These are phyloP conservation scores for Rhinogobio ventralis DNA, from an alignment of 2,797 vertebrate species.

Conservation along the genomic window DNA sequence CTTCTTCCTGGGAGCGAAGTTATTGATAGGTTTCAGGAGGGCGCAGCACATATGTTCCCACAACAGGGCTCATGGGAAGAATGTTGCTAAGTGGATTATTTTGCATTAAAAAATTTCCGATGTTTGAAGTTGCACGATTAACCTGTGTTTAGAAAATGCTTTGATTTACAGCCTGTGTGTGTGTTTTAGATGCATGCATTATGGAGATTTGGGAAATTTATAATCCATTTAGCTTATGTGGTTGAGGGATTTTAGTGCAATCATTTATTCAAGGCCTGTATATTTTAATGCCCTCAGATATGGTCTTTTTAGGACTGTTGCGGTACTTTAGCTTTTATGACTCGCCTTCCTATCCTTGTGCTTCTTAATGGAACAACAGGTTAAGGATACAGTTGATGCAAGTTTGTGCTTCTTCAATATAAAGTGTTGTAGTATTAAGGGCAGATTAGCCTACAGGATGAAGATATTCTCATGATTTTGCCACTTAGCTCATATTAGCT, in stretches of 20 bases:
- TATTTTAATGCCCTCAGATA: constrained; percentile 90
- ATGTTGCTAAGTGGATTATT: constrained; percentile 97
- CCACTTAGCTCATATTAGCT: neutral
- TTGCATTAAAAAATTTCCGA: constrained; percentile 98
- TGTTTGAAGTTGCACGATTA: constrained; percentile 95
- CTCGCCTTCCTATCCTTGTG: constrained; percentile 73
- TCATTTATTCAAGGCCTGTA: constrained; percentile 96
- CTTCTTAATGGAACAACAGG: constrained; percentile 76
- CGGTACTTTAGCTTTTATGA: constrained; percentile 91
- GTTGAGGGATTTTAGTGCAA: constrained; percentile 92
- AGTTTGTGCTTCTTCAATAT: constrained; percentile 79
- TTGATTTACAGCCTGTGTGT: constrained; percentile 92
- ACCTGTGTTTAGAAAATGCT: constrained; percentile 99
- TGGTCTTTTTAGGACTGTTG: constrained; percentile 86
- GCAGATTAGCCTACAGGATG: constrained; percentile 61
- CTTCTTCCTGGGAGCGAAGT: constrained; percentile 82
- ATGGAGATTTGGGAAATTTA: constrained; percentile 99
- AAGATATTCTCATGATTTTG: constrained; percentile 37
- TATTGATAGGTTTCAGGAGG: constrained; percentile 93
- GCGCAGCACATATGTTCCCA: constrained; percentile 78
- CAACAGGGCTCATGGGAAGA: constrained; percentile 80
- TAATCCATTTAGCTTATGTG: constrained; percentile 99
- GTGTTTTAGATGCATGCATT: constrained; percentile 97
- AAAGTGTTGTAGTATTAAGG: constrained; percentile 66
- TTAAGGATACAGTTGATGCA: constrained; percentile 89